Conservation (phyloP, 2,113 vertebrate species). For the Indicator maculatus region DNA sequence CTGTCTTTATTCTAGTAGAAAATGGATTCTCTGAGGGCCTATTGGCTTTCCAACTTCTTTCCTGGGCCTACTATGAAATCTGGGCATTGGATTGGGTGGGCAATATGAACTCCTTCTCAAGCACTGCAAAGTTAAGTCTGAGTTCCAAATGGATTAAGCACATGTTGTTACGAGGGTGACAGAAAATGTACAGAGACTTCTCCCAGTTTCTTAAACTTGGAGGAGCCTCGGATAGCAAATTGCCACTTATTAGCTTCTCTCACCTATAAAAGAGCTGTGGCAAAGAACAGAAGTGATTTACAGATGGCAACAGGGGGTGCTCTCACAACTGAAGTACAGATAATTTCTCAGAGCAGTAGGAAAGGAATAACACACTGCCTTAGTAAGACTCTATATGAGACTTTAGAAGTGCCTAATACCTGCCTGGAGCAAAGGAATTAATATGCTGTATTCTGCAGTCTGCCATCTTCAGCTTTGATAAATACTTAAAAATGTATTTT, state of each 20-base stretch:
- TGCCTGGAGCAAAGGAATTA: conserved; percentile 86
- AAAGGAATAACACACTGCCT: conserved; percentile 80
- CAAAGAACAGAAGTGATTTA: conserved; percentile 81
- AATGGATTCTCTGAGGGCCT: conserved; percentile 21
- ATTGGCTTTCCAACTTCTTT: conserved; percentile 19
- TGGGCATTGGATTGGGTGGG: neutral
- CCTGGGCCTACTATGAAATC: conserved; percentile 16
- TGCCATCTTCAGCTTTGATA: conserved; percentile 85
- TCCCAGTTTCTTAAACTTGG: conserved; percentile 68
- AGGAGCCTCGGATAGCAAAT: conserved; percentile 76
- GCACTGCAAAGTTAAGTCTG: conserved; percentile 56
- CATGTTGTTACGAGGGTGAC: conserved; percentile 68
- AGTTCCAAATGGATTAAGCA: conserved; percentile 64
- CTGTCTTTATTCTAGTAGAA: conserved; percentile 42
- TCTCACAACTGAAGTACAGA: conserved; percentile 82
- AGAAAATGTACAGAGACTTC: conserved; percentile 66
- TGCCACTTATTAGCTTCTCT: conserved; percentile 83
- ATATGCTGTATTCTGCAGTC: conserved; percentile 79
- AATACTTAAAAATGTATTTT: conserved; percentile 88
- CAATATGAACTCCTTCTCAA: conserved; percentile 44
- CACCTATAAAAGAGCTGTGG: conserved; percentile 82
- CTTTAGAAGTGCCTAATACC: conserved; percentile 85
- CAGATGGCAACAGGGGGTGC: conserved; percentile 83
- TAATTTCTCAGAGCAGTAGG: conserved; percentile 80
- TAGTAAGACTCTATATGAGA: conserved; percentile 77